Percentiles rank a stretch among this genome's conserved stretches.
Evolutionary conservation across 2,888 invertebrate genomes (phyloP).

Genomic region (Abrostola tripartita): DNA sequence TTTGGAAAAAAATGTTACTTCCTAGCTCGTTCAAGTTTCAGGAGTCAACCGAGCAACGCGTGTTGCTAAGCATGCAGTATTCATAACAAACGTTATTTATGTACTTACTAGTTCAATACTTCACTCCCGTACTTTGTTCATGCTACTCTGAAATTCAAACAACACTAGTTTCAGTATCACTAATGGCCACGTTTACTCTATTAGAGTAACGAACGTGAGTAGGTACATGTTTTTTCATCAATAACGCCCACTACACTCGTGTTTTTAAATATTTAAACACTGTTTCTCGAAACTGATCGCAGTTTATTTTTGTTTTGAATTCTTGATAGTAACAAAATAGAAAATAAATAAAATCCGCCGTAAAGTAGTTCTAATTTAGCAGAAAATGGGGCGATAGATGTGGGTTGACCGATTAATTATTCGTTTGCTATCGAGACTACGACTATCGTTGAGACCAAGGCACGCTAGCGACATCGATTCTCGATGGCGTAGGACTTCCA

Average conservation of each 20-base stretch:
- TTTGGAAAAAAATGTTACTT: conserved; percentile 37
- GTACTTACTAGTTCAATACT: conserved; percentile 7
- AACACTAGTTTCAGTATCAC: neutral
- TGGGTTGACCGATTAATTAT: conserved; percentile 85
- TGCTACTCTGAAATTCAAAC: conserved; percentile 12
- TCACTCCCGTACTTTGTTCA: conserved; percentile 11
- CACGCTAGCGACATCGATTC: conserved; percentile 78
- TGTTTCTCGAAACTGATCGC: conserved; percentile 16
- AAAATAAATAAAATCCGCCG: conserved; percentile 42
- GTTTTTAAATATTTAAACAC: conserved; percentile 37
- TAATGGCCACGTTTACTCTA: conserved; percentile 5
- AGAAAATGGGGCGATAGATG: conserved; percentile 73
- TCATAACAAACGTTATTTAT: conserved; percentile 24
- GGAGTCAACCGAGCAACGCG: conserved; percentile 29
- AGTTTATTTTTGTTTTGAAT: conserved; percentile 4
- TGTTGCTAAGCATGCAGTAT: conserved; percentile 37
- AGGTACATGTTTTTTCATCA: conserved; percentile 17
- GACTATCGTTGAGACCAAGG: conserved; percentile 67
- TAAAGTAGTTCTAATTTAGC: conserved; percentile 61
- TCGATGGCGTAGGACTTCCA: conserved; percentile 58
- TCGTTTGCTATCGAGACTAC: conserved; percentile 73
- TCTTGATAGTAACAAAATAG: conserved; percentile 6
- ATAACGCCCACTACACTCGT: conserved; percentile 11
- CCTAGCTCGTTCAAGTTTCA: conserved; percentile 31
- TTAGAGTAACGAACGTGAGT: conserved; percentile 7